These are phyloP conservation scores for Papilio dardanus DNA, from an alignment of 1,140 invertebrate species.

Conservation along the genomic window DNA sequence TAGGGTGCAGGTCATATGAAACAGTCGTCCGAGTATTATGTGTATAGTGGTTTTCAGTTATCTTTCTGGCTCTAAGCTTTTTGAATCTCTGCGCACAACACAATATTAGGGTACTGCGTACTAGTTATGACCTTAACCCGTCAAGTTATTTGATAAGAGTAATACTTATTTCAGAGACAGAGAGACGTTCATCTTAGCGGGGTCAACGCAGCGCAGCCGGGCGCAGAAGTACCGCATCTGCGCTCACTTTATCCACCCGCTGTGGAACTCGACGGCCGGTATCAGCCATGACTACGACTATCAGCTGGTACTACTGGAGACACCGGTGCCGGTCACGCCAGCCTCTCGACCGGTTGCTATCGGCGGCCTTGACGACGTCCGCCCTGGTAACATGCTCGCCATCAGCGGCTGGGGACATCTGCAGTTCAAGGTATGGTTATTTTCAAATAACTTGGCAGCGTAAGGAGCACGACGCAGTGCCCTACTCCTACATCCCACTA, in stretches of 20 bases:
- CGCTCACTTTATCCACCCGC: constrained; percentile 65
- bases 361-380: constrained; percentile 48
- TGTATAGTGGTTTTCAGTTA: too few species aligned
- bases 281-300: constrained; percentile 69
- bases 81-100: too few species aligned
- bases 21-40: too few species aligned
- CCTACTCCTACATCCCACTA: too few species aligned
- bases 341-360: constrained; percentile 64
- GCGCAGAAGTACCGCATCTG: constrained; percentile 55
- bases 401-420: constrained; percentile 73
- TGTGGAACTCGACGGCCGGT: constrained; percentile 49
- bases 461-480: too few species aligned
- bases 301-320: constrained; percentile 66
- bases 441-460: too few species aligned
- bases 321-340: constrained; percentile 53
- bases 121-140: too few species aligned
- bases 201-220: constrained; percentile 54
- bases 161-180: constrained; percentile 53
- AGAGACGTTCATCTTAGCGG: constrained; percentile 55
- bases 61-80: too few species aligned
- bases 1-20: too few species aligned
- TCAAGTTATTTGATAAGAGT: too few species aligned
- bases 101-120: too few species aligned
- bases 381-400: constrained; percentile 47
- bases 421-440: constrained; percentile 57